Evolutionary conservation across 2,888 invertebrate genomes (phyloP).

Genomic region (Hemithea aestivaria): DNA sequence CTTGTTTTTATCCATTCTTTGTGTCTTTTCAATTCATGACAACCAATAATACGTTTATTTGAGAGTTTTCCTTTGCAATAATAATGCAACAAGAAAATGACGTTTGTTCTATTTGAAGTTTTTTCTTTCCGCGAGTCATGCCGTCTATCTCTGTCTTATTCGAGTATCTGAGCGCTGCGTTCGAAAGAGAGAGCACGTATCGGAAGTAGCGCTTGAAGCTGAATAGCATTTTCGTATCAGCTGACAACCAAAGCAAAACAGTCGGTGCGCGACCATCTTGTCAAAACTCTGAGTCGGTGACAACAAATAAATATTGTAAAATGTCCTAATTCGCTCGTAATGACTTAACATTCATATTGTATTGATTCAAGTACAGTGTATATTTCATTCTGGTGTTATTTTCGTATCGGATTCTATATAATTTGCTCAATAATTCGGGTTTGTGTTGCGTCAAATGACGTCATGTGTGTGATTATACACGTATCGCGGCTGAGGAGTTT

Average conservation of each 20-base stretch:
- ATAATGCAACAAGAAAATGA: conserved; percentile 70
- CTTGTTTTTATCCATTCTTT: conserved; percentile 38
- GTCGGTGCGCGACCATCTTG: conserved; percentile 81
- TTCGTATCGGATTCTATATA: conserved; percentile 61
- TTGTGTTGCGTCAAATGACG: conserved; percentile 79
- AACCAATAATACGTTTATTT: conserved; percentile 44
- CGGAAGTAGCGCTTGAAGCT: conserved; percentile 48
- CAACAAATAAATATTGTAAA: conserved; percentile 78
- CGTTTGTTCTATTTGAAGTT: conserved; percentile 59
- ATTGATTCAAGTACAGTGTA: conserved; percentile 67
- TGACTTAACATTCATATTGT: conserved; percentile 66
- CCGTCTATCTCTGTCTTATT: conserved; percentile 43
- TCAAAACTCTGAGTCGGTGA: conserved; percentile 76
- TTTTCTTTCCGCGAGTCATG: conserved; percentile 47
- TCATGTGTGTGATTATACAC: conserved; percentile 79
- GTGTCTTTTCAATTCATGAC: conserved; percentile 64
- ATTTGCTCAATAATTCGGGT: conserved; percentile 75
- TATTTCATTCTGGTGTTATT: conserved; percentile 64
- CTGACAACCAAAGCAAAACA: conserved; percentile 81
- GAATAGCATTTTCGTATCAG: conserved; percentile 74
- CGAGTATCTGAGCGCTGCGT: conserved; percentile 3
- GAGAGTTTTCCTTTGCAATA: conserved; percentile 60
- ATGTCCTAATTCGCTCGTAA: conserved; percentile 71
- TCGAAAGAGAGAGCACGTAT: conserved; percentile 39
- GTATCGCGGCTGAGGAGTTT: conserved; percentile 74